phyloP scores from a whole-genome alignment of 2,113 vertebrate species.

The Saccopteryx leptura region DNA sequence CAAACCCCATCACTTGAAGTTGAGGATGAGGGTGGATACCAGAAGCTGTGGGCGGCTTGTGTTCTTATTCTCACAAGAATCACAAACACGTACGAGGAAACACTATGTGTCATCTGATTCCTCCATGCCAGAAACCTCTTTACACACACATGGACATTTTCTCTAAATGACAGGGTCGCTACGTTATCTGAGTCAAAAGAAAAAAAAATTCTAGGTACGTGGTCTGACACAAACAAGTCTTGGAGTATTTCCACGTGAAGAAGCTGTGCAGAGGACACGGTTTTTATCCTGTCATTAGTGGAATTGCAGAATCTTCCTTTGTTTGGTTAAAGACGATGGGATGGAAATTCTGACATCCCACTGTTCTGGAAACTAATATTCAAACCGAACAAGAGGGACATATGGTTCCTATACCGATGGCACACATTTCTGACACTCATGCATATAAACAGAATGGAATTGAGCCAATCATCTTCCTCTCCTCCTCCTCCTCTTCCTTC shows the following conservation, averaged over 20 bases:
- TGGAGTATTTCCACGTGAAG: not conserved
- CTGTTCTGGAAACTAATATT: not conserved
- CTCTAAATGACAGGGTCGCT: not conserved
- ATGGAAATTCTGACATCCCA: not conserved
- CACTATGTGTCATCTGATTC: not conserved
- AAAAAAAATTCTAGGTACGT: not conserved
- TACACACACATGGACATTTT: not conserved
- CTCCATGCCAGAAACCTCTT: not conserved
- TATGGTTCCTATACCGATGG: not conserved
- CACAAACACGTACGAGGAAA: not conserved
- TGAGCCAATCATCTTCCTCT: not conserved
- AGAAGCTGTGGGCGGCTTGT: not conserved
- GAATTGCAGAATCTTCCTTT: not conserved
- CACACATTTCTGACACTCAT: not conserved
- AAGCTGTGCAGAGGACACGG: accelerated
- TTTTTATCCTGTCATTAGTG: not conserved
- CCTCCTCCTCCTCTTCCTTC: no score
- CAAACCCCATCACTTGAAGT: not conserved
- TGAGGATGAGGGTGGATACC: not conserved
- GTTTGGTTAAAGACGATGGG: not conserved
- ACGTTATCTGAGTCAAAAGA: not conserved
- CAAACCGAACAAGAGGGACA: no score
- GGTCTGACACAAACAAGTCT: not conserved
- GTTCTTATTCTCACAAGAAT: not conserved
- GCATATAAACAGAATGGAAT: not conserved